phyloP scores from a whole-genome alignment of 2,797 vertebrate species.

The Bufotes viridis region DNA sequence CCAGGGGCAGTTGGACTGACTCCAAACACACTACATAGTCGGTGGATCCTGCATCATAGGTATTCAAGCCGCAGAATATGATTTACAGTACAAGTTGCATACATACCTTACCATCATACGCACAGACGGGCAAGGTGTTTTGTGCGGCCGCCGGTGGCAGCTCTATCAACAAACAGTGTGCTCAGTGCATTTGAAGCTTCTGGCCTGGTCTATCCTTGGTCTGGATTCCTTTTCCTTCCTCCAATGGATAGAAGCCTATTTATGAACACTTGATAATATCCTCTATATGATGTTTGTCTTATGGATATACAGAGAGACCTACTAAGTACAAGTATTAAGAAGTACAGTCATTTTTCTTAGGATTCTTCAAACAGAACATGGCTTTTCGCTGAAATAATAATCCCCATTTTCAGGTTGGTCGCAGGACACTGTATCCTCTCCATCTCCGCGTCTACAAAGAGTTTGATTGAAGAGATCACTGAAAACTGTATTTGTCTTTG shows the following conservation, averaged over 20 bases:
- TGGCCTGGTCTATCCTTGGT: neutral
- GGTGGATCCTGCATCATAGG: neutral
- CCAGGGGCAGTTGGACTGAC: no score
- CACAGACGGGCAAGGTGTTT: neutral
- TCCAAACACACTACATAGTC: neutral
- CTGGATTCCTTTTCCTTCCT: neutral
- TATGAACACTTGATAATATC: neutral
- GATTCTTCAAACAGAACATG: constrained; percentile 3
- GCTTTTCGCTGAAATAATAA: constrained; percentile 21
- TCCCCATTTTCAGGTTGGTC: constrained; percentile 35
- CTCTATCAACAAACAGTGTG: neutral
- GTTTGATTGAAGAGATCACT: constrained; percentile 48
- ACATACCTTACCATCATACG: neutral
- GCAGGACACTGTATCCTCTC: constrained; percentile 30
- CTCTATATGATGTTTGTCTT: constrained; percentile 50
- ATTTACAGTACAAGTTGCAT: neutral
- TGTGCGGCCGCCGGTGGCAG: neutral
- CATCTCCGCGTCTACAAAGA: constrained; percentile 36
- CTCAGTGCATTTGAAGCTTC: neutral
- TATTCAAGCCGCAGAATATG: neutral
- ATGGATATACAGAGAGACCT: constrained; percentile 21
- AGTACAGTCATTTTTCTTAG: constrained; percentile 30
- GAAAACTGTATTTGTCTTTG: constrained; percentile 44
- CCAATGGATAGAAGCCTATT: neutral
- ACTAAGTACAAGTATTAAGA: constrained; percentile 9